Evolutionary conservation across 2,797 vertebrate genomes (phyloP), one percentile per base, ranked within the genome.

Genomic region (Urosaurus nigricauda): DNA sequence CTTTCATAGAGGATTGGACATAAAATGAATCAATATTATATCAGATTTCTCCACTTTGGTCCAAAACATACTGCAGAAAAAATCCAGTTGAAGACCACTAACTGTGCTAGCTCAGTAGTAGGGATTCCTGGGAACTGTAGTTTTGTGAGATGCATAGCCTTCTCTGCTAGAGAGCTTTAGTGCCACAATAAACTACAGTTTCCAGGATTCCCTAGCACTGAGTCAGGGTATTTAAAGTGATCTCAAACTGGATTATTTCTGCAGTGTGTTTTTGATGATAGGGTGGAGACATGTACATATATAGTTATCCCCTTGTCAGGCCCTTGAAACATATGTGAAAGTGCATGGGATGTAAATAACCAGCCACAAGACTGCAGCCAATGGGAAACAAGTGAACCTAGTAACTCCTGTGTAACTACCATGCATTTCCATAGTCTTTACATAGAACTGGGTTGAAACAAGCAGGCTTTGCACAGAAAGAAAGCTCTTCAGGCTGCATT

Each of bases 1-100:
- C 71, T 87, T 75, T 53, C 47, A 70, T 84, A 68, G 3, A 83
- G 24, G 53, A 58, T 58, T 89, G 88, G n/a, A 51, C 2, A 75
- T 87, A 70, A 70, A 82, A 9, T 43, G 85, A 79, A 88, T 32
- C 2, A 19, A 17, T 26, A 14, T 8, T 24, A 51, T 19, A 11
- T 6, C 26, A 74, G 26, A 79, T 35, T 58, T 13, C 47, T 87
- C 75, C 24, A 43, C 71, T 85, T 40, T 12, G 84, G 21, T n/a
- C 35, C 73, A 51, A 51, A 51, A 51, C 47, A 8, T 8, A 51
- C 7, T 51, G 47, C 47, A 51, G 47, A 51, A 51, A 51, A 8
- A 51, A 51, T 51, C 47, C 47, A 51, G 47, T 51, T 51, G 7
- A 9, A 47, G 7, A 51, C 47, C 9, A 9, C 47, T 51, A 51